Evolutionary conservation across 2,888 invertebrate species (phyloP), one percentile per base, ranked within the genome.

Genomic region (Drosophila affinis): DNA sequence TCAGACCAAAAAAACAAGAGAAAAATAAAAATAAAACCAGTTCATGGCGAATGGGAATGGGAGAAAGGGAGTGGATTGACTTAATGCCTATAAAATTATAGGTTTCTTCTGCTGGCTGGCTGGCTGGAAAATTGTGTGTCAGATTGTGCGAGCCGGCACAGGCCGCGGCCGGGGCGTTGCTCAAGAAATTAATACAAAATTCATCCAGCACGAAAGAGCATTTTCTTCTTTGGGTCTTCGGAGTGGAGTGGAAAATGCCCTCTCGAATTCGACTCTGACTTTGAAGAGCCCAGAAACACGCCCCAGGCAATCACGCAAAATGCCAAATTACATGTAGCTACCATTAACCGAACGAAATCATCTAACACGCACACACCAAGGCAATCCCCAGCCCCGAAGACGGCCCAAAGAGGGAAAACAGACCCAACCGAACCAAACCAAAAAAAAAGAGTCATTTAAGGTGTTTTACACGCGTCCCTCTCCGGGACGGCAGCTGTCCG

Each of bases 301-400:
- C 89, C 90, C 78, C 73, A 64, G 77, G 90, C 90, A 88, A 89
- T 89, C 89, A 90, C 90, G 89, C 89, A 89, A 90, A 86, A 89
- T 87, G 79, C 87, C 87, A 83, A 79, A 83, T 78, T 81, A 80
- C 79, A 76, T 76, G 77, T 71, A 77, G 70, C 76, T 74, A 84
- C 81, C 87, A 84, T 84, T 84, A 79, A 78, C 79, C 79, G 72
- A 87, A 78, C 76, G 77, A 79, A 84, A 73, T 77, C 85, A 78
- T 85, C 87, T 81, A 87, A 83, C 86, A 85, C 86, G 87, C 85
- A 81, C 80, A 71, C 67, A 63, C 67, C 67, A 63, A 64, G 48
- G 56, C 64, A 65, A 72, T 29, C 18, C 45, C 49, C 39, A 17
- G 47, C 18, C 53, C 46, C 14, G 60, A 32, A 9, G 54, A 39